Evolutionary conservation across 2,113 vertebrate genomes (phyloP).

Genomic region (Brachionichthys hirsutus): DNA sequence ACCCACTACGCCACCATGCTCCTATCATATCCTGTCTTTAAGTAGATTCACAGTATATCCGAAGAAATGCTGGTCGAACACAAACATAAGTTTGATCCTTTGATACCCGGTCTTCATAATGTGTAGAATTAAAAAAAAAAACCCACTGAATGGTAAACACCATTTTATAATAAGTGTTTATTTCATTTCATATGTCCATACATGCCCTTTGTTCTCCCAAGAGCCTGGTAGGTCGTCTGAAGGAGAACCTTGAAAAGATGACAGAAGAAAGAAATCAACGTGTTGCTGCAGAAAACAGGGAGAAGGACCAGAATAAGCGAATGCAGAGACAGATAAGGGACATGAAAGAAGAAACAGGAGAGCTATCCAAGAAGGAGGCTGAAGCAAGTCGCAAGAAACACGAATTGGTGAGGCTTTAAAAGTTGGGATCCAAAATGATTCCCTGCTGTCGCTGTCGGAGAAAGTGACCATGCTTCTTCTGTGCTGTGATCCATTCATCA

Average conservation of each 20-base stretch:
- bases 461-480: constrained; percentile 20
- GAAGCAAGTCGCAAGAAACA: constrained; percentile 98
- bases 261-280: constrained; percentile 91
- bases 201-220: constrained; percentile 50
- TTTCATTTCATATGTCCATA: neutral
- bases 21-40: too few relatives aligned
- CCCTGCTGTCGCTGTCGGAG: constrained; percentile 5
- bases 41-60: too few relatives aligned
- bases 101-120: too few relatives aligned
- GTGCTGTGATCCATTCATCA: constrained; percentile 53
- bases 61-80: too few relatives aligned
- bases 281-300: constrained; percentile 83
- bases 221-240: constrained; percentile 88
- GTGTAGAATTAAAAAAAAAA: too few relatives aligned
- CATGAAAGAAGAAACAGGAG: constrained; percentile 92
- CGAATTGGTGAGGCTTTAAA: constrained; percentile 83
- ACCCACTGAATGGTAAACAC: too few relatives aligned
- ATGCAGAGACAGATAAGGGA: constrained; percentile 91
- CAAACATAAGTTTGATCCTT: too few relatives aligned
- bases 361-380: constrained; percentile 91
- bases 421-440: constrained; percentile 10
- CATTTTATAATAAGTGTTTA: too few relatives aligned
- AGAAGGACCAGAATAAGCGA: constrained; percentile 97
- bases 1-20: too few relatives aligned
- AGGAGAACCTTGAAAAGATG: constrained; percentile 96